Base-by-base conservation (phyloP, 2,888 invertebrate genomes). In the Magallana nippona region DNA sequence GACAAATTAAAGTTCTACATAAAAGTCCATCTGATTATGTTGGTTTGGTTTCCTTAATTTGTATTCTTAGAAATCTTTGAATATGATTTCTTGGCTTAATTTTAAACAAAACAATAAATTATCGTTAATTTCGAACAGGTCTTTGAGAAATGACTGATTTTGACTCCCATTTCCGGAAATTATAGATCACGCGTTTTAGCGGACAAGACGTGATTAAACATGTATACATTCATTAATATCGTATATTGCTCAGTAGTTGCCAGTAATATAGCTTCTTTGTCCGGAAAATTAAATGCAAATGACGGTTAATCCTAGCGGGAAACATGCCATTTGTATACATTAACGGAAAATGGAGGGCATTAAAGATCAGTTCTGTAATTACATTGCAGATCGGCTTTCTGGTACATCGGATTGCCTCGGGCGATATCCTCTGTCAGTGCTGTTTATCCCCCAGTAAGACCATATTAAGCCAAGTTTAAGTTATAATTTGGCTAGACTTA, bases 261-360 rank as follows among this genome's bases (percentile, higher is more conserved):
- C 60, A 60, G n/a, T n/a, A n/a, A n/a, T n/a, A 17, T n/a, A 8
- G n/a, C 32, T 15, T 32, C 32, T 71, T 32, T 27, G 32, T 71
- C 27, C 71, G 22, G 71, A 32, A 27, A 71, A 71, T 27, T 71
- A 27, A 22, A 71, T 22, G 71, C 27, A 71, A 71, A 71, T 71
- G 27, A 27, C 22, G 8, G 27, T 32, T 71, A 71, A 71, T 71
- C 71, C 71, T 13, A 22, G 63, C 63, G 22, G 63, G 13, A 71
- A 27, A 71, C 71, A 11, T 27, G 22, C 13, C 71, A 71, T 71
- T 71, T 71, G 71, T 71, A 71, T 71, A 71, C 27, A 22, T 71
- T 27, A 71, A 71, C 32, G 71, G 32, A 71, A 71, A 71, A 71
- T 71, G 71, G 32, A 71, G 32, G 27, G 27, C 71, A 71, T 71